These are phyloP conservation scores for Adelognathus sp. DNA, from an alignment of 2,888 invertebrate species.

Conservation along the genomic window DNA sequence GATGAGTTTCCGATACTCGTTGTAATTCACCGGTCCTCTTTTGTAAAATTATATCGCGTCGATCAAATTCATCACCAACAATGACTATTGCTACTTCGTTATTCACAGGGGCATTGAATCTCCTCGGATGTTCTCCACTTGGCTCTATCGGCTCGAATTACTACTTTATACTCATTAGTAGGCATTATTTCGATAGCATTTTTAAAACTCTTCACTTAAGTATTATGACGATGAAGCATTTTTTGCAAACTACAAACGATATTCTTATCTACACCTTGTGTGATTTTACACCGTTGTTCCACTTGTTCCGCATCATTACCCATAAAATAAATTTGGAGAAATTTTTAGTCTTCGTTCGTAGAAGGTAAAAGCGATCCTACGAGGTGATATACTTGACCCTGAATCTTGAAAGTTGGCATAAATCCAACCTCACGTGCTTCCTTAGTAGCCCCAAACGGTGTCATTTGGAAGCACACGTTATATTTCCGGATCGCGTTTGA, in stretches of 20 bases:
- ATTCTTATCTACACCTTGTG: slow-evolving; percentile 11
- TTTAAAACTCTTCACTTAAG: slow-evolving; percentile 58
- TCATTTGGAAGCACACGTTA: slow-evolving; percentile 64
- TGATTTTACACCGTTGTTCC: slow-evolving; percentile 20
- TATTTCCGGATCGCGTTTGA: slow-evolving; percentile 60
- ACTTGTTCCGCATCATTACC: slow-evolving; percentile 59
- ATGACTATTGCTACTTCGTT: slow-evolving; percentile 69
- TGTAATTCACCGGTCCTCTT: slow-evolving; percentile 32
- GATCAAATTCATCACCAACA: slow-evolving; percentile 64
- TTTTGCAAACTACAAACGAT: slow-evolving; percentile 44
- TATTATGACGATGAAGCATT: slow-evolving; percentile 46
- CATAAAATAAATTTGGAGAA: slow-evolving; percentile 69
- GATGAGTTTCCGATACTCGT: background rate
- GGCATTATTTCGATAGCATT: slow-evolving; percentile 66
- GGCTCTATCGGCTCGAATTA: slow-evolving; percentile 70
- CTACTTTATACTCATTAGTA: slow-evolving; percentile 66
- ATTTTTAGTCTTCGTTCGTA: slow-evolving; percentile 32
- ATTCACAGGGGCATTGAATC: slow-evolving; percentile 66
- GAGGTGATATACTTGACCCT: slow-evolving; percentile 64
- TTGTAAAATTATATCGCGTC: slow-evolving; percentile 64
- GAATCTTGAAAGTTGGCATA: slow-evolving; percentile 53
- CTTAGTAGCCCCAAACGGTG: slow-evolving; percentile 54
- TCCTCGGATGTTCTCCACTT: slow-evolving; percentile 64
- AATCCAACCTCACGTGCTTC: slow-evolving; percentile 8
- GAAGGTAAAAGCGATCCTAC: slow-evolving; percentile 58